These are phyloP conservation scores for Eulemur coronatus DNA, from an alignment of 2,797 vertebrate species.

Conservation along the genomic window DNA sequence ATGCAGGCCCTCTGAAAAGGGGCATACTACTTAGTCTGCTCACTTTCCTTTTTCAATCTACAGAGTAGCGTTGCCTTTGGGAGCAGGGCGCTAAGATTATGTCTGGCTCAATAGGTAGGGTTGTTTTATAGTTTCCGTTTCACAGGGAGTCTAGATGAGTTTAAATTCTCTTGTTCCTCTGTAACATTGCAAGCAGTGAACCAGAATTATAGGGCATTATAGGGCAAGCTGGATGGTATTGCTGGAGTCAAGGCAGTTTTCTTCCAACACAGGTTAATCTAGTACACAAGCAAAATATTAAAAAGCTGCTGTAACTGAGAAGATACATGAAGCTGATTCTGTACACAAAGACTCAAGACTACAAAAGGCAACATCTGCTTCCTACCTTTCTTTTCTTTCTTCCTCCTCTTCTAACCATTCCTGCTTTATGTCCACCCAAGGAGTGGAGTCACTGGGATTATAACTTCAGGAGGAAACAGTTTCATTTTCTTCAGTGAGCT, in stretches of 20 bases:
- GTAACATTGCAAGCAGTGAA: conserved; percentile 78
- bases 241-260: conserved; percentile 64
- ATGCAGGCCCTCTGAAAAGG: conserved; percentile 78
- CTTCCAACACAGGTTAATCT: conserved; percentile 70
- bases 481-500: neutral
- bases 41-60: conserved; percentile 44
- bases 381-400: neutral
- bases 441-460: neutral
- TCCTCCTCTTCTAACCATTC: neutral
- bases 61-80: conserved; percentile 74
- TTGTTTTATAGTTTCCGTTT: conserved; percentile 78
- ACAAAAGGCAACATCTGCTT: neutral
- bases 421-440: neutral
- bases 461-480: neutral
- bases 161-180: conserved; percentile 78
- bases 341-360: neutral
- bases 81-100: conserved; percentile 67
- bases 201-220: conserved; percentile 79
- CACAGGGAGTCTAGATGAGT: conserved; percentile 79
- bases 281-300: conserved; percentile 72
- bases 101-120: conserved; percentile 75
- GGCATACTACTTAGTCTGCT: conserved; percentile 19
- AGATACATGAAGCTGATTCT: conserved; percentile 7
- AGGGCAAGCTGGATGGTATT: conserved; percentile 72
- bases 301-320: conserved; percentile 56